Percentiles rank a stretch among this genome's conserved stretches.
phyloP scores from a whole-genome alignment of 23 tunicate genomes.

The Clavelina lepadiformis region DNA sequence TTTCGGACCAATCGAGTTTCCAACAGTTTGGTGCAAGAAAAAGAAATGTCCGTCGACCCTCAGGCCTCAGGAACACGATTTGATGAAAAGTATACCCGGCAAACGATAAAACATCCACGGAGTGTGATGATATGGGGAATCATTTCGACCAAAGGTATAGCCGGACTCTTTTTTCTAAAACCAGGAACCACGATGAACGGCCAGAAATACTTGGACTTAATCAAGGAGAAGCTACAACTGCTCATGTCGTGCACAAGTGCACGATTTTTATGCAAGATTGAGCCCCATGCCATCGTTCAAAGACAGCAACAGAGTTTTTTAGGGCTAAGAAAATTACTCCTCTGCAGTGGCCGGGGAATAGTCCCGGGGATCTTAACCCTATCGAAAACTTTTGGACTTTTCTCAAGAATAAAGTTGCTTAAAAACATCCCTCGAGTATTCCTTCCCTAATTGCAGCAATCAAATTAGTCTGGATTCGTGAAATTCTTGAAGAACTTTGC shows the following conservation, averaged over 20 bases:
- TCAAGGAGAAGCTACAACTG: slow-evolving; percentile 11
- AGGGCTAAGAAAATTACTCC: not conserved
- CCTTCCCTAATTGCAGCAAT: no score
- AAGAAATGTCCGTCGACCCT: slow-evolving; percentile 22
- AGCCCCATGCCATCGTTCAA: slow-evolving; percentile 16
- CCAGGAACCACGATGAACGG: slow-evolving; percentile 27
- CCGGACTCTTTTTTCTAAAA: slow-evolving; percentile 5
- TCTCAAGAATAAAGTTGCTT: no score
- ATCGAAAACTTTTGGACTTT: no score
- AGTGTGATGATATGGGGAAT: slow-evolving; percentile 28
- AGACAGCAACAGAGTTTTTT: slow-evolving; percentile 6
- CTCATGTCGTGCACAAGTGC: slow-evolving; percentile 23
- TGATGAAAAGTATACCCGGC: slow-evolving; percentile 6
- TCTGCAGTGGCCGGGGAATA: slow-evolving; percentile 12
- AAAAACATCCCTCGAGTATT: no score
- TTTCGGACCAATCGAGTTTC: slow-evolving; percentile 15
- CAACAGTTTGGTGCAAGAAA: slow-evolving; percentile 16
- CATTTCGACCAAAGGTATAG: slow-evolving; percentile 6
- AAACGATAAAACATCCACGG: slow-evolving; percentile 24
- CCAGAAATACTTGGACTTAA: slow-evolving; percentile 8
- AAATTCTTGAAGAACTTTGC: no score
- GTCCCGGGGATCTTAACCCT: no score
- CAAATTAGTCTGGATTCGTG: no score
- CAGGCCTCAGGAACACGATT: slow-evolving; percentile 12
- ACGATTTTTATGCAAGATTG: slow-evolving; percentile 16